Evolutionary conservation across 2,888 invertebrate genomes (phyloP), one percentile per base, ranked within the genome.

Genomic region (Ectemnius lituratus): DNA sequence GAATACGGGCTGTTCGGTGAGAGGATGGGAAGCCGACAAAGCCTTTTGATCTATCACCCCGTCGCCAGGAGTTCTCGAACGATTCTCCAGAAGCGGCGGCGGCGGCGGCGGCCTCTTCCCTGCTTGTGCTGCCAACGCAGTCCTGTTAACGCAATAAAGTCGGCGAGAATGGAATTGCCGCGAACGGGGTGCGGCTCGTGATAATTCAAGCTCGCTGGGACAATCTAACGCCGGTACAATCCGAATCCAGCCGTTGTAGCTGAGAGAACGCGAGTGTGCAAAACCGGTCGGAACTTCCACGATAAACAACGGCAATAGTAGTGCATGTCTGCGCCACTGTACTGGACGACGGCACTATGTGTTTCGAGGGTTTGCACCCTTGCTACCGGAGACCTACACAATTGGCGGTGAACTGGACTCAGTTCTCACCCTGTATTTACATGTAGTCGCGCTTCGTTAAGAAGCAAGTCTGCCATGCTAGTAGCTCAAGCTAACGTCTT

Each of bases 141-240:
- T 23, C 8, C 37, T 37, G 76, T 79, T 79, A 82, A 82, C 76
- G 81, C 76, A 73, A 83, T 83, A 84, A 85, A 81, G 80, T 76
- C 73, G 37, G 80, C 76, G 80, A 37, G 37, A 85, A 82, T 81
- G 80, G 80, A 82, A 86, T 84, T 84, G 80, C 75, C 77, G 73
- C 71, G 75, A 82, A 70, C 79, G 79, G 75, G 73, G 8, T 37
- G 23, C 79, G 75, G 76, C 80, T 76, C 78, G 83, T 85, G 84
- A 84, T 87, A 87, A 87, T 86, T 86, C 85, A 84, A 87, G 37
- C 84, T 86, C 83, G 74, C 67, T 81, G 82, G 83, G 84, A 85
- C 86, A 86, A 88, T 87, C 86, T 85, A 80, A 76, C 78, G 76
- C 78, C 70, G 75, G 78, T 70, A 72, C 83, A 80, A 85, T 86